Base-by-base conservation (phyloP, 2,888 invertebrate genomes). In the Nematopogon swammerdamellus region DNA sequence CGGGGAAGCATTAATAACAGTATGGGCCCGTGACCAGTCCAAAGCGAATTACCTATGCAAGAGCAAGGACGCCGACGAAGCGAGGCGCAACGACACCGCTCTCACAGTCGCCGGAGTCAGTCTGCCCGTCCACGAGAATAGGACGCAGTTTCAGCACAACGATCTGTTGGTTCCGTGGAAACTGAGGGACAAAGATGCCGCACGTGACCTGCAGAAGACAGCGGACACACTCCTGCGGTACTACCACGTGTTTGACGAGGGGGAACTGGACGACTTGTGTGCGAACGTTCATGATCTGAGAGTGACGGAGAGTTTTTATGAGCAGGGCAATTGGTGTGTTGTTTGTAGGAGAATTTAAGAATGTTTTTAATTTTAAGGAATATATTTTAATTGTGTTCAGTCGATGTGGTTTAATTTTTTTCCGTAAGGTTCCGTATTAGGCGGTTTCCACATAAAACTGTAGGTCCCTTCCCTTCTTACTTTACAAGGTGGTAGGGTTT, bases 131-230 rank as follows among this genome's bases (percentile, higher is more conserved):
- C 98, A 99, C 65, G 87, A 87, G 47, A 97, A 97, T 65, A 82
- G 96, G 51, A 96, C 94, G 0, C 86, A 92, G 60, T 99, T 99
- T 69, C 81, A 85, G 60, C 87, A 94, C 58, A 89, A 89, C 57
- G 98, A 99, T 70, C 70, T 98, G 52, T 79, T 99, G 29, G 98
- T 99, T 0, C 98, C 98, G 0, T 99, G 99, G 99, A 93, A 92
- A 62, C 70, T 89, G 43, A 88, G 69, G 36, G 58, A 58, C 8
- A 52, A 63, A 0, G 58, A 60, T 0, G 60, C 64, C n/a, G 61
- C 68, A 19, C 55, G 57, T 36, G 53, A 68, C 16, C 64, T 72
- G 1, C 58, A 63, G 43, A 56, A 65, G 49, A 68, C 76, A 1
- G 68, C 74, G 1, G 74, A 70, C n/a, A 82, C 85, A 3, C 86